A percentile compares a stretch with the other conserved stretches of the same genome.
Conservation (phyloP, 2,797 vertebrate species). For the Vultur gryphus region DNA sequence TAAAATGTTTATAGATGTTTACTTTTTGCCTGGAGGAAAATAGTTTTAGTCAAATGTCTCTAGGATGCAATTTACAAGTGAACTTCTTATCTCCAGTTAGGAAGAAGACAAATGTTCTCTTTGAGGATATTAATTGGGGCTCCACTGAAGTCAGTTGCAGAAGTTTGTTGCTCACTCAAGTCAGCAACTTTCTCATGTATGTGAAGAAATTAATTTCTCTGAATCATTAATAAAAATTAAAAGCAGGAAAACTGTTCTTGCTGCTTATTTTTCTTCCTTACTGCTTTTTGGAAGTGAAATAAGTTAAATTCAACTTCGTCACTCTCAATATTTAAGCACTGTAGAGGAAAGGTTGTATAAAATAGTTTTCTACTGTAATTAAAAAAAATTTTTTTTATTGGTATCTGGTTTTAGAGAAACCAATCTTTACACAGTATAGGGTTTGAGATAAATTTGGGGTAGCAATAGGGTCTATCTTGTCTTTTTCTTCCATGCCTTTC, state of each 20-base stretch:
- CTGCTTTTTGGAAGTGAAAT: neutral
- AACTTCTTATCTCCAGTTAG: constrained; percentile 4
- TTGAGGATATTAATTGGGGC: neutral
- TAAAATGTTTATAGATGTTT: constrained; percentile 55
- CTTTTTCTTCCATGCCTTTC: neutral
- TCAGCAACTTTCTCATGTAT: neutral
- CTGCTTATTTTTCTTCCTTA: neutral
- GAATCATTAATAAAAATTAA: neutral
- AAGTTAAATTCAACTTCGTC: neutral
- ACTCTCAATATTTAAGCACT: neutral
- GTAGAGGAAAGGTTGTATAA: neutral
- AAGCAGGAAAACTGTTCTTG: neutral
- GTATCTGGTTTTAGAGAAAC: neutral
- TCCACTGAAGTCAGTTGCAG: neutral
- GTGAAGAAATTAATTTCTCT: neutral
- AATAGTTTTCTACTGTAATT: neutral
- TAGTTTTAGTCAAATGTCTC: constrained; percentile 27
- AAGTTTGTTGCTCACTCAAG: neutral
- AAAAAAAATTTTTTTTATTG: neutral
- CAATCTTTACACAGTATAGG: neutral
- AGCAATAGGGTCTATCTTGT: neutral
- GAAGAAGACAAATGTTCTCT: constrained; percentile 2
- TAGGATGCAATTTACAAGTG: constrained; percentile 9
- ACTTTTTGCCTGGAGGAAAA: constrained; percentile 29
- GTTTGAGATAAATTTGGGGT: neutral